Evolutionary conservation across 2,888 invertebrate species (phyloP), one percentile per base, ranked within the genome.

Genomic region (Saturnia japonica): DNA sequence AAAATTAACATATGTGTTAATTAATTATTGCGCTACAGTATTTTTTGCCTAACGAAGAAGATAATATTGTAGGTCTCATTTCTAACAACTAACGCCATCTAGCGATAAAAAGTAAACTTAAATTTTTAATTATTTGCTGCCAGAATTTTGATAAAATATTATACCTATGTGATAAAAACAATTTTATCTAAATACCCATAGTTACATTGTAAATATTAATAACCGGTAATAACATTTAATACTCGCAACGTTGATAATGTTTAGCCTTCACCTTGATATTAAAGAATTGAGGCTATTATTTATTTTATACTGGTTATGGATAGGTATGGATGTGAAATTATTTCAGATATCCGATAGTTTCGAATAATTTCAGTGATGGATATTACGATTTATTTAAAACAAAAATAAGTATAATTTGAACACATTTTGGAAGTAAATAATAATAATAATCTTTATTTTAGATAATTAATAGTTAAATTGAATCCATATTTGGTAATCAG

Each of bases 41-140:
- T 45, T 16, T 2, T 4, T 47, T 3, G 19, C 6, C 7, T 19
- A 19, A 16, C 14, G 16, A 47, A 14, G 1, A 47, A 47, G 19
- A 47, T 45, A 45, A 45, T 9, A 47, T 19, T 14, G 47, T 47
- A 47, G 4, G n/a, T 51, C 51, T 9, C 25, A 11, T 12, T 19
- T 34, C 14, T n/a, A 69, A 12, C 66, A 66, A 70, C 70, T 66
- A 70, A 11, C 66, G 70, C 42, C 70, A 66, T 70, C 70, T 70
- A 70, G 66, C 19, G 64, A 42, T 14, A 47, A 40, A 42, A 34
- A 42, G 25, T 4, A 67, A 66, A 51, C 42, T 25, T 22, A 25
- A 8, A 66, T 43, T 60, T 64, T 16, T 62, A 40, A n/a, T 42
- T 22, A n/a, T 69, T 64, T 34, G 34, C n/a, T 54, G 47, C 45